Conservation (phyloP, 2,797 vertebrate species). For the Scolopax rusticola region DNA sequence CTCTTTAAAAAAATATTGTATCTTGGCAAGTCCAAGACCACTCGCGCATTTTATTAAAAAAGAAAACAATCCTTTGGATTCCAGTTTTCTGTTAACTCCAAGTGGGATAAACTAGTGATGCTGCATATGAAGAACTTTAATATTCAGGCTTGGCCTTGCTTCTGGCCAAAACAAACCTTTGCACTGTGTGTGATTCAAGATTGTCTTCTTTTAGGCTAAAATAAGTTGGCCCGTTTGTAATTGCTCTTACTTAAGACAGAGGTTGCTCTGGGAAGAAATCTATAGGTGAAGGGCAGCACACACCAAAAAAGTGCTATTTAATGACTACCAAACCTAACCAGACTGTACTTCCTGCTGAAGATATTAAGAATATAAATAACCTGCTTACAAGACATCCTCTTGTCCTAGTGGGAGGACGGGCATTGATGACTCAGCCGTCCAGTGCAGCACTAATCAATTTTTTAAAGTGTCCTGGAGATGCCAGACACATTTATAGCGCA, state of each 20-base stretch:
- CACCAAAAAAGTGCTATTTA: not conserved
- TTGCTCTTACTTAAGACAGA: not conserved
- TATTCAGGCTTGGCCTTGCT: not conserved
- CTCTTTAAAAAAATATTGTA: not conserved
- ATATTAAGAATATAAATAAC: constrained; percentile 58
- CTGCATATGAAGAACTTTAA: not conserved
- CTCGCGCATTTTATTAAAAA: constrained; percentile 10
- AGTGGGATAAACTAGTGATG: not conserved
- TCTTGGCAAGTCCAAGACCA: not conserved
- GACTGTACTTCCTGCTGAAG: constrained; percentile 35
- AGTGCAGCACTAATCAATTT: constrained; percentile 32
- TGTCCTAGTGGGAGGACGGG: constrained; percentile 29
- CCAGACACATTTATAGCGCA: not conserved
- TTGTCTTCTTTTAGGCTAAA: not conserved
- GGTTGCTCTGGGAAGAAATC: constrained; percentile 4
- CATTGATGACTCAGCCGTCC: constrained; percentile 47
- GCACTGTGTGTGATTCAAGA: not conserved
- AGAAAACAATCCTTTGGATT: not conserved
- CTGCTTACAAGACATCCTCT: constrained; percentile 49
- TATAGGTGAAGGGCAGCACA: constrained; percentile 7
- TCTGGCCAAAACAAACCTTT: not conserved
- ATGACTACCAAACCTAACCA: constrained; percentile 38
- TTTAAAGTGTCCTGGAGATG: constrained; percentile 14
- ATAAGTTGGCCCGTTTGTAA: not conserved
- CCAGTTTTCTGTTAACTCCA: not conserved